These are phyloP conservation scores for Heliconius melpomene DNA, from an alignment of 1,140 invertebrate species.

Conservation along the genomic window DNA sequence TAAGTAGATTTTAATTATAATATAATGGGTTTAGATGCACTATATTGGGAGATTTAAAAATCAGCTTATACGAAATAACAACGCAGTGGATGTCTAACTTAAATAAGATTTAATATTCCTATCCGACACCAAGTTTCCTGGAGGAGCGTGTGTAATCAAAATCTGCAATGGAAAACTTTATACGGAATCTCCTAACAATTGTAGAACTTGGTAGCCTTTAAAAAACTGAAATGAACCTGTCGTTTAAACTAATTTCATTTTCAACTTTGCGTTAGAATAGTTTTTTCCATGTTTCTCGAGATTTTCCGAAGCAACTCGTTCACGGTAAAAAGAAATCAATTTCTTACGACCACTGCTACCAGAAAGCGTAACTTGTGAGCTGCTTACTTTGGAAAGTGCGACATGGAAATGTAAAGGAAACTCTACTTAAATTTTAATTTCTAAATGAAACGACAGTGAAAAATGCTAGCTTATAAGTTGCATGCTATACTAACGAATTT, in stretches of 20 bases:
- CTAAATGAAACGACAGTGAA: constrained; percentile 61
- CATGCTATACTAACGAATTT: constrained; percentile 24
- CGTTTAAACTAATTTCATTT: constrained; percentile 80
- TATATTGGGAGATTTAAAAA: constrained; percentile 59
- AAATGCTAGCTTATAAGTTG: constrained; percentile 52
- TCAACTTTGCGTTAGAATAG: constrained; percentile 74
- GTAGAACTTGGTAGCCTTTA: constrained; percentile 64
- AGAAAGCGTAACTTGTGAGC: constrained; percentile 65
- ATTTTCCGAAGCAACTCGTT: constrained; percentile 65
- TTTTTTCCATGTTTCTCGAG: constrained; percentile 66
- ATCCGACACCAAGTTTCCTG: constrained; percentile 72
- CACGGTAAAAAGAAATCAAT: constrained; percentile 75
- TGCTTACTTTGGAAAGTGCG: constrained; percentile 60
- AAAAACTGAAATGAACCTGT: constrained; percentile 80
- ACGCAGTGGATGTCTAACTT: constrained; percentile 74
- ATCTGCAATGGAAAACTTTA: constrained; percentile 75
- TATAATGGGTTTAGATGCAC: no score
- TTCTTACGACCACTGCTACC: constrained; percentile 62
- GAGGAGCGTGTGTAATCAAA: constrained; percentile 80
- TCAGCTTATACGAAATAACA: constrained; percentile 75
- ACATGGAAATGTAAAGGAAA: constrained; percentile 57
- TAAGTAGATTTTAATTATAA: no score
- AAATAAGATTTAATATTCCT: constrained; percentile 81
- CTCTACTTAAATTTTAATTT: constrained; percentile 63
- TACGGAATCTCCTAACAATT: constrained; percentile 72